phyloP scores from a whole-genome alignment of 1,140 invertebrate genomes.

The Cydia amplana region DNA sequence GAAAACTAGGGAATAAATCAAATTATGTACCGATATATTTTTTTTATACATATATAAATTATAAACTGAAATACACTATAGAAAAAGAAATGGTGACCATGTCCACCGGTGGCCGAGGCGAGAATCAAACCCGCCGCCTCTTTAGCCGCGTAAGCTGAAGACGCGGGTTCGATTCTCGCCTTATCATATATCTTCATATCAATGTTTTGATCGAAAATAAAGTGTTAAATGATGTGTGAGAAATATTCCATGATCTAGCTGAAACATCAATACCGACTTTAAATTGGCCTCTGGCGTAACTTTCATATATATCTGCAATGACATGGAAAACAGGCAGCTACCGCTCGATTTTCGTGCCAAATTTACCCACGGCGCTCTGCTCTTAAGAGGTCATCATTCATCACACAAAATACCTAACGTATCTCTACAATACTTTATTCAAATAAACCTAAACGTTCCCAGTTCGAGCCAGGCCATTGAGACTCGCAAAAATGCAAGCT shows the following conservation, averaged over 20 bases:
- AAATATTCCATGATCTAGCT: background rate
- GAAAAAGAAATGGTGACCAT: no score
- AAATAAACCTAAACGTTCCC: constrained; percentile 28
- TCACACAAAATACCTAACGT: constrained; percentile 19
- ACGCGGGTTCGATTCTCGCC: no score
- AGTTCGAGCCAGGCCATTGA: constrained; percentile 20
- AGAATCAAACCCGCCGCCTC: no score
- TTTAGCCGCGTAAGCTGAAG: no score
- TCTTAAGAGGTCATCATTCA: background rate
- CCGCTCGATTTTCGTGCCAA: background rate
- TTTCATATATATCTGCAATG: background rate
- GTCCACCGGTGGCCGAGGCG: no score
- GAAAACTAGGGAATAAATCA: no score
- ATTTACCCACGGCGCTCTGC: constrained; percentile 1
- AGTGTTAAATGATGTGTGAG: no score
- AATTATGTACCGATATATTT: no score
- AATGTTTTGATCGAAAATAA: no score
- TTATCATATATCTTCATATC: no score
- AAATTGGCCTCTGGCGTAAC: background rate
- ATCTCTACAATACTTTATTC: constrained; percentile 19
- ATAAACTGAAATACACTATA: no score
- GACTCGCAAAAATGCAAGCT: constrained; percentile 27
- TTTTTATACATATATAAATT: no score
- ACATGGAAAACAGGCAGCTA: background rate
- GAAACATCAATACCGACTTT: background rate